Conservation (phyloP, 2,113 vertebrate genomes). For the Polypterus senegalus region DNA sequence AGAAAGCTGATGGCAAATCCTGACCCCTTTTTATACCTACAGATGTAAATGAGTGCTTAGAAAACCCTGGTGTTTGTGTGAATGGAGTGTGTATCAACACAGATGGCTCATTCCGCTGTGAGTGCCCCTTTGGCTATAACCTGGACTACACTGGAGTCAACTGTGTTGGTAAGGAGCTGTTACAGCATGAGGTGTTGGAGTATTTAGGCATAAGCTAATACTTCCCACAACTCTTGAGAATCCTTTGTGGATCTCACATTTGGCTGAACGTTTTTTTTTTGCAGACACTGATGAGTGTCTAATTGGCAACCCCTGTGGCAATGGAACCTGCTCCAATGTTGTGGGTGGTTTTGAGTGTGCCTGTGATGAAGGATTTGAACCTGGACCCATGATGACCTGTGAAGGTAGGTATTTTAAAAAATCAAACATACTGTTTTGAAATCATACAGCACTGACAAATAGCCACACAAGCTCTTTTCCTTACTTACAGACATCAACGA, state of each 20-base stretch:
- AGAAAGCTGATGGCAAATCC: no score
- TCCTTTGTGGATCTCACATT: no score
- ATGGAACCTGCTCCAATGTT: conserved; percentile 80
- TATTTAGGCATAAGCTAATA: background rate
- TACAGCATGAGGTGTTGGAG: background rate
- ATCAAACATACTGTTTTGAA: background rate
- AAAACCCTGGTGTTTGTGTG: conserved; percentile 69
- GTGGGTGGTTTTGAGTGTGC: conserved; percentile 79
- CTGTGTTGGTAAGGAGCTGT: conserved; percentile 65
- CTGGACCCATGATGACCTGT: conserved; percentile 80
- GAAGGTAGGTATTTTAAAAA: conserved; percentile 52
- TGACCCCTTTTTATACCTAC: background rate
- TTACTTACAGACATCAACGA: conserved; percentile 71
- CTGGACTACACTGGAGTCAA: conserved; percentile 76
- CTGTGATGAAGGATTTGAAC: conserved; percentile 83
- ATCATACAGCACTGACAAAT: no score
- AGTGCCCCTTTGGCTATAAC: conserved; percentile 85
- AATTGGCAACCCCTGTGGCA: conserved; percentile 81
- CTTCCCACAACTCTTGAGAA: background rate
- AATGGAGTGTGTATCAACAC: conserved; percentile 84
- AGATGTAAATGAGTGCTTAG: conserved; percentile 84
- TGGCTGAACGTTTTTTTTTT: background rate
- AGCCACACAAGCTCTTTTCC: background rate
- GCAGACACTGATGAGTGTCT: conserved; percentile 85
- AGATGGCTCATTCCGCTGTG: conserved; percentile 84